Evolutionary conservation across 2,113 vertebrate species (phyloP).

Genomic region (Helogale parvula): DNA sequence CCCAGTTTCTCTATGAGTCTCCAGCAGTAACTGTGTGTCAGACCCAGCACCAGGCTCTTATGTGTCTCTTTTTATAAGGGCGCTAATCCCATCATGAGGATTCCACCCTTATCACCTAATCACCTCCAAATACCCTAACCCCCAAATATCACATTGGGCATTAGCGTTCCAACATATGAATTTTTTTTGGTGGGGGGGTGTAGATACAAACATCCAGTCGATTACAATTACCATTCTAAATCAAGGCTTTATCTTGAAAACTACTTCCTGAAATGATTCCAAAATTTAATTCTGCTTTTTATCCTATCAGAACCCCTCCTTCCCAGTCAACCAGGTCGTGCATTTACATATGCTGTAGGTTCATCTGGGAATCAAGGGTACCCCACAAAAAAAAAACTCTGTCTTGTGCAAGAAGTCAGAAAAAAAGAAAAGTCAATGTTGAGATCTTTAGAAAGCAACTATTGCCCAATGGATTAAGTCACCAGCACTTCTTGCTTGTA

Average conservation of each 20-base stretch:
- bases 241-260: neutral
- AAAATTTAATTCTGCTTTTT: constrained; percentile 15
- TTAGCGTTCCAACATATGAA: neutral
- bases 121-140: neutral
- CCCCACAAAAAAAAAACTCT: neutral
- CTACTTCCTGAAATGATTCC: neutral
- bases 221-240: neutral
- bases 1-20: too few species aligned
- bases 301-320: neutral
- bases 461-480: neutral
- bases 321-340: neutral
- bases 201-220: neutral
- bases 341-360: neutral
- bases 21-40: too few species aligned
- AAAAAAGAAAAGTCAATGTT: neutral
- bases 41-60: neutral
- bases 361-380: neutral
- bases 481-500: neutral
- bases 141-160: neutral
- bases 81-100: neutral
- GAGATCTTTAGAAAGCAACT: constrained; percentile 6
- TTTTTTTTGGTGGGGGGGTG: neutral
- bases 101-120: neutral
- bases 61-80: neutral
- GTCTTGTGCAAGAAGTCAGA: neutral